Conservation (phyloP, 1,140 invertebrate species). For the Trypoxylus dichotomus region DNA sequence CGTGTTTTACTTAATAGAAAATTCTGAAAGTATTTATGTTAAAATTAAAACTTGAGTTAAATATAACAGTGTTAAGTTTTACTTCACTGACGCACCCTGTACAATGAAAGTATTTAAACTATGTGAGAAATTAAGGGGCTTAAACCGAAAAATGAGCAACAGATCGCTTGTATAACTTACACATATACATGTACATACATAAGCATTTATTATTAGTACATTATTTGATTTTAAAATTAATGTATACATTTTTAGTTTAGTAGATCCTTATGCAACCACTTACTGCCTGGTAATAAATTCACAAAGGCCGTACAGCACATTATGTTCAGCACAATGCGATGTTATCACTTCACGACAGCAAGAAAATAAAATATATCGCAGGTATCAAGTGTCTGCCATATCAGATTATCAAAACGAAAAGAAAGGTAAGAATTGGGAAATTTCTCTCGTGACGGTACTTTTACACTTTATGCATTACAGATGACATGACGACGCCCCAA, state of each 20-base stretch:
- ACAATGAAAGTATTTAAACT: no score
- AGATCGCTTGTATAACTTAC: no score
- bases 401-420: conserved; percentile 4
- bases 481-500: conserved; percentile 29
- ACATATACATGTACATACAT: no score
- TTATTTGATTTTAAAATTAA: background rate
- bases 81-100: no score
- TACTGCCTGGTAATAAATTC: conserved; percentile 63
- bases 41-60: no score
- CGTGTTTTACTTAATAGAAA: no score
- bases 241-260: conserved; percentile 53
- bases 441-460: background rate
- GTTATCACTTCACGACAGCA: conserved; percentile 11
- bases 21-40: no score
- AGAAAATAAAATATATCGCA: background rate
- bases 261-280: conserved; percentile 60
- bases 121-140: no score
- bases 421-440: conserved; percentile 29
- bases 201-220: background rate
- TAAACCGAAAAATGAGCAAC: no score
- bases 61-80: no score
- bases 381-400: conserved; percentile 19
- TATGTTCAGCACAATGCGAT: conserved; percentile 56
- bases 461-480: background rate
- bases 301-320: conserved; percentile 58